Evolutionary conservation across 2,888 invertebrate genomes (phyloP).

Genomic region (Electrophaes corylata): DNA sequence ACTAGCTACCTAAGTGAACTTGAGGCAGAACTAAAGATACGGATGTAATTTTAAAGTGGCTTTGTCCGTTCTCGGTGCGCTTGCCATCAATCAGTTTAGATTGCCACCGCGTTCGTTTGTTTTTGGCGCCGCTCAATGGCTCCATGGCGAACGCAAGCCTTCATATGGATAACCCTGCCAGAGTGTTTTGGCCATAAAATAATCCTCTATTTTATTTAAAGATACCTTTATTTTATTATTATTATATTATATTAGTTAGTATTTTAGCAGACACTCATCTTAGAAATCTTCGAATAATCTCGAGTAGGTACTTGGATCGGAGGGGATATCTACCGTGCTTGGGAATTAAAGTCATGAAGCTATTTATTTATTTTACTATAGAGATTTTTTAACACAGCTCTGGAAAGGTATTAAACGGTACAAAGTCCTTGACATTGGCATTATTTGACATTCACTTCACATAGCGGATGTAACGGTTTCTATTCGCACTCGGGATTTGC

Average conservation of each 20-base stretch:
- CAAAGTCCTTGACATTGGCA: slow-evolving; percentile 25
- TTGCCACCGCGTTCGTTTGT: neutral
- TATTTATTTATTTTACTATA: no score
- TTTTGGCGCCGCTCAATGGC: neutral
- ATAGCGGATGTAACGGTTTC: slow-evolving; percentile 32
- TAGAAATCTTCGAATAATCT: no score
- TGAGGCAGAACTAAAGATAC: neutral
- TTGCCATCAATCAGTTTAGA: neutral
- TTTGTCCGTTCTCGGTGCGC: neutral
- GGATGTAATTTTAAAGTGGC: neutral
- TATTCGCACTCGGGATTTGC: slow-evolving; percentile 22
- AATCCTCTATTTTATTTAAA: no score
- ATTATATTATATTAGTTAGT: no score
- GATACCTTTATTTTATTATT: no score
- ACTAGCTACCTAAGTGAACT: no score
- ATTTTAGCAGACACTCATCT: no score
- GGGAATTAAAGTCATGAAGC: no score
- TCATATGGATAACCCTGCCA: neutral
- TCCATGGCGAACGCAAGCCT: neutral
- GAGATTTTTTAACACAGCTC: no score
- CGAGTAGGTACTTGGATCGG: no score
- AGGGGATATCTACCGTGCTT: no score
- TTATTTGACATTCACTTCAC: slow-evolving; percentile 13
- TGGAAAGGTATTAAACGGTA: neutral
- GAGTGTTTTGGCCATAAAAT: neutral